Percentiles rank a stretch among this genome's conserved stretches.
Evolutionary conservation across 2,888 invertebrate species (phyloP).

Genomic region (Protophormia terraenovae): DNA sequence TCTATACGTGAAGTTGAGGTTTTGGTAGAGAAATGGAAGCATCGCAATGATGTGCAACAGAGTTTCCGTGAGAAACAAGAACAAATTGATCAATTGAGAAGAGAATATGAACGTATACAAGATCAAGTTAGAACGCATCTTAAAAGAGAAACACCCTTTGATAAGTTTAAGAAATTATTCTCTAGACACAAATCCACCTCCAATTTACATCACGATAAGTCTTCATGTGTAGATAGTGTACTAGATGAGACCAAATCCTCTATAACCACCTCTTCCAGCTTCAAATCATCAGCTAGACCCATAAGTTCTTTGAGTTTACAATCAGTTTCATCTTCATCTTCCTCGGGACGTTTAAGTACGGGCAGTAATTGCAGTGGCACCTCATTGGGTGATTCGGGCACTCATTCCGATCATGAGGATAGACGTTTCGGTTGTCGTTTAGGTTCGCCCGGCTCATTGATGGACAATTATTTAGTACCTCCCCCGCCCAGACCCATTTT

Average conservation of each 20-base stretch:
- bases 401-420: slow-evolving; percentile 92
- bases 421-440: slow-evolving; percentile 81
- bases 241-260: slow-evolving; percentile 80
- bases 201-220: slow-evolving; percentile 72
- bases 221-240: slow-evolving; percentile 73
- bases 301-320: slow-evolving; percentile 87
- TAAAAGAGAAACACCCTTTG: slow-evolving; percentile 91
- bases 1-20: slow-evolving; percentile 92
- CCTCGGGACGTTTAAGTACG: slow-evolving; percentile 91
- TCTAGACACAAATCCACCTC: slow-evolving; percentile 84
- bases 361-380: slow-evolving; percentile 88
- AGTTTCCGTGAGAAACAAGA: slow-evolving; percentile 93
- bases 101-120: slow-evolving; percentile 91
- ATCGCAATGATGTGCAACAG: slow-evolving; percentile 92
- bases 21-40: slow-evolving; percentile 92
- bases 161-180: slow-evolving; percentile 89
- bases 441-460: slow-evolving; percentile 78
- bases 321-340: slow-evolving; percentile 86
- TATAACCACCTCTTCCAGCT: slow-evolving; percentile 77
- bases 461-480: slow-evolving; percentile 85
- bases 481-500: slow-evolving; percentile 84
- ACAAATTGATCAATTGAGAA: slow-evolving; percentile 89
- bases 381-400: slow-evolving; percentile 91
- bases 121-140: slow-evolving; percentile 88
- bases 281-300: slow-evolving; percentile 83